These are phyloP conservation scores for Amphiura filiformis DNA, from an alignment of 35 echinoderm and acorn worm species.

Conservation along the genomic window DNA sequence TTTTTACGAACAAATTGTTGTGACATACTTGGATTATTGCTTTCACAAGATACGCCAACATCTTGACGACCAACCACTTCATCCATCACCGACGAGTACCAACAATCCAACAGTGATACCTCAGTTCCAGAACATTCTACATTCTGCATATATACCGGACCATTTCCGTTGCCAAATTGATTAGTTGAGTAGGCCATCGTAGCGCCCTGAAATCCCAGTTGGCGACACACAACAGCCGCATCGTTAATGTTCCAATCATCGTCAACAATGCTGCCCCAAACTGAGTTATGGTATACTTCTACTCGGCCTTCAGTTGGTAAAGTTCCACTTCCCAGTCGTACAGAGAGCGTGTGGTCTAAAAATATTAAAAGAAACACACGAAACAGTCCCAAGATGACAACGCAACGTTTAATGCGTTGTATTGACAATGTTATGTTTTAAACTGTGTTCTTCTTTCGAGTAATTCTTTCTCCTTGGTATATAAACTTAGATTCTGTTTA, in stretches of 20 bases:
- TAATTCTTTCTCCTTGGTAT: too few relatives aligned
- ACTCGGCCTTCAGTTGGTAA: conserved; percentile 33
- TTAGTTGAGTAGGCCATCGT: background rate
- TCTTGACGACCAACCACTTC: background rate
- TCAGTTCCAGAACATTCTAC: conserved; percentile 46
- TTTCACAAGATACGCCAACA: background rate
- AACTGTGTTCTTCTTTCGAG: too few relatives aligned
- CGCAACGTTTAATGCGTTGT: too few relatives aligned
- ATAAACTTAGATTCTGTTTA: too few relatives aligned
- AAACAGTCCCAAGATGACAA: too few relatives aligned
- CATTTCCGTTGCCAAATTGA: conserved; percentile 37
- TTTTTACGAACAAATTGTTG: too few relatives aligned
- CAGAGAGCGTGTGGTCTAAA: background rate
- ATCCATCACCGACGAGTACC: background rate
- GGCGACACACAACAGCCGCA: conserved; percentile 49
- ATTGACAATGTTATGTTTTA: too few relatives aligned
- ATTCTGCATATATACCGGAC: conserved; percentile 41
- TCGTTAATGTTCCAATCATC: conserved; percentile 19
- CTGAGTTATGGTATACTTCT: conserved; percentile 30
- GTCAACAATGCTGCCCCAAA: conserved; percentile 42
- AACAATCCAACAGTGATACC: conserved; percentile 22
- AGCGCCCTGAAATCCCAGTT: conserved; percentile 23
- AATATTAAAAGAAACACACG: too few relatives aligned
- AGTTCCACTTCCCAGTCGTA: conserved; percentile 21
- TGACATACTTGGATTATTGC: too few relatives aligned